Base-by-base conservation (phyloP, 2,113 vertebrate species). In the Saimiri boliviensis region DNA sequence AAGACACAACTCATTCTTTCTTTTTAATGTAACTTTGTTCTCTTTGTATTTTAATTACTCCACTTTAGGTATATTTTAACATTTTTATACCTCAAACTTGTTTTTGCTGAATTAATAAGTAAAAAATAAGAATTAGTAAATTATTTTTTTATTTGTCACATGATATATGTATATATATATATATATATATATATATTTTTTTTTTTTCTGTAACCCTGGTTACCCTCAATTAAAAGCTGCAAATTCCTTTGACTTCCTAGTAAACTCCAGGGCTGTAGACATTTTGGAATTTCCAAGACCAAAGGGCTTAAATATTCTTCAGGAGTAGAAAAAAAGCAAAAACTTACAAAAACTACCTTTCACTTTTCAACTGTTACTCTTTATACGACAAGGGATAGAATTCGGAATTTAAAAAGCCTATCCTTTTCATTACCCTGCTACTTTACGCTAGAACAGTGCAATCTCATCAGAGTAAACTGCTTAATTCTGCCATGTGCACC, bases 221-320 rank as follows among this genome's bases (percentile, higher is more conserved):
- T 92, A 84, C 49, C n/a, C 27, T 32, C 37, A 95, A 71, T 35
- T 58, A 93, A 74, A 49, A 86, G 35, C 66, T 95, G 5, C 8
- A 56, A 80, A 94, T 82, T 76, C 66, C 70, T 88, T 91, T 84
- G 90, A 91, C 45, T 95, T 85, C 81, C 30, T 70, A 80, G 74
- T 30, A 94, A 81, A 96, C 32, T 23, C 17, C 74, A 88, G 77
- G 85, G 58, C 71, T 85, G 40, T 85, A 89, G 95, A 97, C 89
- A 96, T 86, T 74, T 63, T 89, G 73, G 19, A 82, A 95, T 32
- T 47, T 56, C 89, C 49, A n/a, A 92, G 30, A 88, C 23, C 79
- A 93, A 89, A 58, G 68, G 60, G 96, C 85, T 95, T 95, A 86
- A 68, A 52, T 73, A 54, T 32, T 58, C 56, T 91, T 76, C 21